Base-by-base conservation (phyloP, 1,140 invertebrate species). In the Lineus longissimus region DNA sequence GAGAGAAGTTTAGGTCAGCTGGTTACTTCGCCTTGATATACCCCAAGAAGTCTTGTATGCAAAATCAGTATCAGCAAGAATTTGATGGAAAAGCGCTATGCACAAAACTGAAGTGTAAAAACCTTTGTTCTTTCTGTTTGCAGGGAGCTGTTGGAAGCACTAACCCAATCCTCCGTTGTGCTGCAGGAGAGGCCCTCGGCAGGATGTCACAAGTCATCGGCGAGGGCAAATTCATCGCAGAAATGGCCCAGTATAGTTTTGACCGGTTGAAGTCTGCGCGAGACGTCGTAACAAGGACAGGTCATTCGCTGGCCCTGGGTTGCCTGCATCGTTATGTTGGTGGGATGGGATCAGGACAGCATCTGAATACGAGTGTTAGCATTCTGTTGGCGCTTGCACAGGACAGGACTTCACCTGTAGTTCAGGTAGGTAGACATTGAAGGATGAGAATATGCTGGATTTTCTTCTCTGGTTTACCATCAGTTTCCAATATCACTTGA, bases 301-400 rank as follows among this genome's bases (percentile, higher is more conserved):
- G 95, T 4, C 92, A 95, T 81, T 94, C 93, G 1, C 86, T 98
- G 64, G 93, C 95, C 0, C 84, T 98, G 7, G 94, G 94, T 23
- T 95, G 91, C 78, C 82, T 97, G 13, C 94, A 97, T 83, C 86
- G 91, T 60, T 94, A 95, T 80, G 93, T 93, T 55, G 86, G 87
- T 15, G 91, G 91, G 56, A 91, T 95, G 87, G 92, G 92, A 13
- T 93, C 91, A 27, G 91, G 91, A 62, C 92, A 95, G 72, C 92
- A 97, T 85, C 84, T 96, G 17, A 94, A 93, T 73, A 94, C 92
- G 6, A 93, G 91, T 78, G 91, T 98, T 64, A 94, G 92, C 54
- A 96, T 98, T 74, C 81, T 98, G 23, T 81, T 98, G 6, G 94
- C 95, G 25, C 82, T 98, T 2, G 94, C 94, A 0, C 95, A 98